These are phyloP conservation scores for Drosophila baimaii DNA, from an alignment of 1,140 invertebrate species.

Conservation along the genomic window DNA sequence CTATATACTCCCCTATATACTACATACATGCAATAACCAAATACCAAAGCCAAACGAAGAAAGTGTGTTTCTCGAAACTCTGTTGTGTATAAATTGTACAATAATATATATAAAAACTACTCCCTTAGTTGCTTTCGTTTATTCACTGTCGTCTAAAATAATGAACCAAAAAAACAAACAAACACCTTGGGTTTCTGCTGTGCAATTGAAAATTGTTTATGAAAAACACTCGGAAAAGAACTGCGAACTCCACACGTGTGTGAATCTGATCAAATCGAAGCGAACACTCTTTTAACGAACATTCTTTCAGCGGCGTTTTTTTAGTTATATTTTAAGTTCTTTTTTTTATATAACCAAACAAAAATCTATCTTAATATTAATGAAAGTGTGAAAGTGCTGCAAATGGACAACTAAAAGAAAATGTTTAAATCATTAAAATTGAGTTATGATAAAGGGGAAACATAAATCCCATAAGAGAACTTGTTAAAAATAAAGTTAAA, in stretches of 20 bases:
- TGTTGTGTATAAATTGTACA: slow-evolving; percentile 64
- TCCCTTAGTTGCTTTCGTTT: slow-evolving; percentile 23
- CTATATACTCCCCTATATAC: slow-evolving; percentile 51
- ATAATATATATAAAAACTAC: slow-evolving; percentile 23
- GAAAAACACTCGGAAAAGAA: slow-evolving; percentile 74
- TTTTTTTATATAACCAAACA: slow-evolving; percentile 36
- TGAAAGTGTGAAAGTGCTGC: slow-evolving; percentile 41
- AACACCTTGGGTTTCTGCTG: slow-evolving; percentile 51
- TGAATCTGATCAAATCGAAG: slow-evolving; percentile 41
- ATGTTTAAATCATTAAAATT: background rate
- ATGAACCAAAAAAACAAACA: background rate
- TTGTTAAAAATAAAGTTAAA: slow-evolving; percentile 12
- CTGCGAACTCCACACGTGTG: slow-evolving; percentile 44
- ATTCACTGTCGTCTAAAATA: slow-evolving; percentile 8
- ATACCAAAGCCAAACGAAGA: slow-evolving; percentile 25
- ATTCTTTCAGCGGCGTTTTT: slow-evolving; percentile 60
- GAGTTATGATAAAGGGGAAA: background rate
- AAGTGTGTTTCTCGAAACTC: slow-evolving; percentile 47
- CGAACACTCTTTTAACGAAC: slow-evolving; percentile 70
- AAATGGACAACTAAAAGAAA: slow-evolving; percentile 28
- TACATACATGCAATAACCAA: slow-evolving; percentile 38
- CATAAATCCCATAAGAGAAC: slow-evolving; percentile 18
- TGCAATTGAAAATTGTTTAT: slow-evolving; percentile 61
- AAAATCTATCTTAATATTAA: background rate
- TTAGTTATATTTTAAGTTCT: slow-evolving; percentile 42